Base-by-base conservation (phyloP, 2,797 vertebrate species). In the Premnoplex brunnescens region DNA sequence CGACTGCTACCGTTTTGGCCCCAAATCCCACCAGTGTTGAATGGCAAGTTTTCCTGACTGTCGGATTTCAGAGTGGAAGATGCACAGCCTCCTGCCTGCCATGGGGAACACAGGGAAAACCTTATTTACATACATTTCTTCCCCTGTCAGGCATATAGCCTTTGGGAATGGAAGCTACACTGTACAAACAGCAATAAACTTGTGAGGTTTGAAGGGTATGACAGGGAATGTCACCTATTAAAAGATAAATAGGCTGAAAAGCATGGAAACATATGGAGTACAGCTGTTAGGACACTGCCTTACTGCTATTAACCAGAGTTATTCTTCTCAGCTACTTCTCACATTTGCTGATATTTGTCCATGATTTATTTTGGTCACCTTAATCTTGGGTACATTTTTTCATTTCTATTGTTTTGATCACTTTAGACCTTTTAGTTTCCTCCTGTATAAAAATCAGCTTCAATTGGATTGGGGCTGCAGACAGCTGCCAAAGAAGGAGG, bases 231-330 rank as follows among this genome's bases (percentile, higher is more conserved):
- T 66, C 71, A 86, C 55, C 46, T 52, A 76, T 62, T 77, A 68
- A 79, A 91, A 82, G 14, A 80, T 41, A 94, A 95, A 81, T 55
- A 52, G 27, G 10, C 46, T 85, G 68, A 78, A 91, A 93, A 93
- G 39, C 11, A 23, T 39, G 20, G 48, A 18, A 85, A 34, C 0
- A 9, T 54, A 58, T 63, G 22, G 51, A 78, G 15, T 36, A 48
- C 46, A 83, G 39, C 43, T 88, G 18, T 63, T 66, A 67, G 32
- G 41, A 82, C 22, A 15, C 14, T 67, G 23, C 32, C 22, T 69
- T 62, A 36, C 19, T 89, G 66, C 27, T 85, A 6, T n/a, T 72
- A 54, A 26, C 27, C 19, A 39, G 21, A 59, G n/a, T 52, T 74
- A 56, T 15, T 60, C 28, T 62, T 80, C 85, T 76, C 44, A 60